Evolutionary conservation across 2,113 vertebrate species (phyloP), one percentile per base, ranked within the genome.

Genomic region (Columbina picui): DNA sequence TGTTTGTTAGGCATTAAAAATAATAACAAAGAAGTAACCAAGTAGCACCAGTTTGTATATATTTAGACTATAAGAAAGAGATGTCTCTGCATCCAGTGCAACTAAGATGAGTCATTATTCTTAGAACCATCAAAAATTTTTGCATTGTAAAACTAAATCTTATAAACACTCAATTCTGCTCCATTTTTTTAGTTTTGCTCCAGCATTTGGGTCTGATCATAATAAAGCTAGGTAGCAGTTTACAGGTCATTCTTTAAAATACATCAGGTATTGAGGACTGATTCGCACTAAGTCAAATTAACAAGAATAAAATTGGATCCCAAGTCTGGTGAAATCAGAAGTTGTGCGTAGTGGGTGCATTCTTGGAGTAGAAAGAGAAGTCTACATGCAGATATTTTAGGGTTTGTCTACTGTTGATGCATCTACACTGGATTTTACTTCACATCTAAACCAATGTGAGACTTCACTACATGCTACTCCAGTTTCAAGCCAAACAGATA

Each of bases 61-160:
- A 30, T 52, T n/a, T 50, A 8, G 10, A 69, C 61, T 80, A 39
- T 30, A 74, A 73, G 49, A 81, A 94, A 87, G 27, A 82, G 13
- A 43, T 63, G 6, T 0, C 8, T 76, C 38, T 71, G 11, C 4
- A 43, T 34, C 7, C 14, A 32, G 0, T 26, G 4, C 20, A 76
- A 76, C 5, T 12, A 60, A 12, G 6, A n/a, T 45, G 7, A 69
- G 17, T 34, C 6, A 14, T 61, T 69, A 57, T 59, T 74, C 25
- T 87, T 65, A 45, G 2, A 79, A 9, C 6, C 17, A 38, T 32
- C 9, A 49, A 16, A 63, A n/a, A 6, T 21, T 68, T 84, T 90
- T 63, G 1, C 32, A 77, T 32, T 80, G 3, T 17, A 65, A 68
- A 87, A 36, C 5, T 45, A 38, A 75, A 74, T 45, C 19, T 86